phyloP scores from a whole-genome alignment of 2,797 vertebrate species.

The Microtus obscurus region DNA sequence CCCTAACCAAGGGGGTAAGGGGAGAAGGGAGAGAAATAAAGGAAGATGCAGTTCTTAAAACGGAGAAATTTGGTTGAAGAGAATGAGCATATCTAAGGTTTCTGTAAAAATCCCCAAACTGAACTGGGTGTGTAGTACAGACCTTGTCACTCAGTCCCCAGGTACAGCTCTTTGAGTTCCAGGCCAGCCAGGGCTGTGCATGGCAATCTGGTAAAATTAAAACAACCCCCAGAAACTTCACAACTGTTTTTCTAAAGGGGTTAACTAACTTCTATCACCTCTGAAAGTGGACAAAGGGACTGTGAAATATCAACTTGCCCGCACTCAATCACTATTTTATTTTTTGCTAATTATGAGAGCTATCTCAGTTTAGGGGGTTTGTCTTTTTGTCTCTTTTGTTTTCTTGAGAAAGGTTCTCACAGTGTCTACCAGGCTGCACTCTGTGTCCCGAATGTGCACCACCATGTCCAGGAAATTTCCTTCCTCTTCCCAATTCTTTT shows the following conservation, averaged over 20 bases:
- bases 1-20: no score
- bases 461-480: neutral
- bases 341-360: neutral
- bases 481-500: no score
- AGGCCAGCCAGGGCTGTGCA: neutral
- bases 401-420: neutral
- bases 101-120: neutral
- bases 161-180: neutral
- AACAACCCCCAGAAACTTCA: neutral
- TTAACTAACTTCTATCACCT: conserved; percentile 10
- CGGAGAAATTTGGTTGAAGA: conserved; percentile 45
- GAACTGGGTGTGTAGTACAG: neutral
- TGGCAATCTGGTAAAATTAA: neutral
- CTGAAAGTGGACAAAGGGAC: neutral
- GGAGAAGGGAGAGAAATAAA: no score
- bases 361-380: neutral
- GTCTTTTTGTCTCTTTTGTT: neutral
- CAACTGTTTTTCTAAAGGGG: conserved; percentile 28
- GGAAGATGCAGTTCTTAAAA: neutral
- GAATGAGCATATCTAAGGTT: neutral
- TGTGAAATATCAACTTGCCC: neutral
- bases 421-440: neutral
- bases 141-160: neutral
- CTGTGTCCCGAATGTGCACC: no score
- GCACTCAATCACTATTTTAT: neutral